Evolutionary conservation across 1,140 invertebrate genomes (phyloP).

Genomic region (Eriocheir sinensis): DNA sequence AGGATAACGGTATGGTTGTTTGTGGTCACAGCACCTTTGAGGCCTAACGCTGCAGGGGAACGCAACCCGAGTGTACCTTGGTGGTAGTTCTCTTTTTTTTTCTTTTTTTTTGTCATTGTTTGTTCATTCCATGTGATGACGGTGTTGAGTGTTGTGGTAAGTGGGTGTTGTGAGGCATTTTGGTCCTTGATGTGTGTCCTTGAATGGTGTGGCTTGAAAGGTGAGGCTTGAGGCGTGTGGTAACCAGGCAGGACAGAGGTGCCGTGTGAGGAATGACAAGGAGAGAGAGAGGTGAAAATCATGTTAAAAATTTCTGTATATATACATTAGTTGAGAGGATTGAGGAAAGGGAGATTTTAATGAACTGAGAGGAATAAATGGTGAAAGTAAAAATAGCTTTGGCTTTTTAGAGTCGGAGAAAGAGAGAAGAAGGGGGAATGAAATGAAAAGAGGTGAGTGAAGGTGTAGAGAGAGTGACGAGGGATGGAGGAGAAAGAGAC

Average conservation of each 20-base stretch:
- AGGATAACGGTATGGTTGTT: too few species aligned
- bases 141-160: not conserved
- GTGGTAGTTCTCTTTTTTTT: too few species aligned
- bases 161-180: constrained; percentile 35
- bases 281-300: constrained; percentile 17
- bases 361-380: not conserved
- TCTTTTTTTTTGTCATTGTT: not conserved
- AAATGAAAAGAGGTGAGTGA: not conserved
- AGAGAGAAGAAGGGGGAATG: constrained; percentile 1
- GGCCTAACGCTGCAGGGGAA: too few species aligned
- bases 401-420: not conserved
- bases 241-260: not conserved
- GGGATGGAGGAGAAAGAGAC: constrained; percentile 19
- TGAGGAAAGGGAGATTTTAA: not conserved
- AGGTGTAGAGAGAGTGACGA: constrained; percentile 3
- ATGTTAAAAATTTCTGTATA: not conserved
- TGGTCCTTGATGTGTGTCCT: constrained; percentile 39
- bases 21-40: too few species aligned
- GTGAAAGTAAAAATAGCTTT: constrained; percentile 1
- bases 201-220: not conserved
- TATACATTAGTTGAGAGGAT: not conserved
- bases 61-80: too few species aligned
- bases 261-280: not conserved
- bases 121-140: not conserved
- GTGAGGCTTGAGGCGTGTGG: constrained; percentile 21